Evolutionary conservation across 2,113 vertebrate genomes (phyloP), one percentile per base, ranked within the genome.

Genomic region (Thryonomys swinderianus): DNA sequence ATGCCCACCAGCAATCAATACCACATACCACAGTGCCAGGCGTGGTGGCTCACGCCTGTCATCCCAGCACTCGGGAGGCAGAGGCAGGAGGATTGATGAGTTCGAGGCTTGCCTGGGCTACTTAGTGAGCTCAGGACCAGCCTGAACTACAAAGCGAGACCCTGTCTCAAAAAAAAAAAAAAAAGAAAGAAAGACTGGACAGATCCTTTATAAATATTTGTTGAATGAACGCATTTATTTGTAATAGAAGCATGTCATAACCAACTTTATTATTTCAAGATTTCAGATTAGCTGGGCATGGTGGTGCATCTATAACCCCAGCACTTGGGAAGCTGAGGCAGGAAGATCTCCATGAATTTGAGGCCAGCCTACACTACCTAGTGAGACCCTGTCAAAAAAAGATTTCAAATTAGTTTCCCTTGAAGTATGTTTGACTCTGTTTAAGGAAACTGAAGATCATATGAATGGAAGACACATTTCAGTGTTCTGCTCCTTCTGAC

Each of bases 401-500:
- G 4, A 5, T 9, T 59, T 81, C 79, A 59, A 7, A 40, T 81
- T 81, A 40, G 53, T 81, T 27, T 81, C 79, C 55, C 27, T 81
- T 82, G 53, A 82, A 62, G 8, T 42, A 18, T 61, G 59, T 40
- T 61, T 45, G 57, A 62, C 27, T 83, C 69, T 9, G 2, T 73
- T 48, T 62, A 62, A 83, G 40, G 30, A 57, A 62, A 83, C 40
- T 45, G 81, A 62, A 18, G 37, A 62, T 30, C 57, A 45, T 62
- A 61, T 42, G 55, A 61, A 59, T 61, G 4, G 14, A 59, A 61
- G 79, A 82, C n/a, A 82, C 30, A 8, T 30, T 57, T 42, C 40
- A 59, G 79, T 74, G 42, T 93, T 95, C 42, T 90, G 1, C 7
- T 96, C n/a, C 85, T 27, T 76, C 34, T 90, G 82, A 82, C 11